These are phyloP conservation scores for Bombus sylvicola DNA, from an alignment of 1,140 invertebrate species.

Conservation along the genomic window DNA sequence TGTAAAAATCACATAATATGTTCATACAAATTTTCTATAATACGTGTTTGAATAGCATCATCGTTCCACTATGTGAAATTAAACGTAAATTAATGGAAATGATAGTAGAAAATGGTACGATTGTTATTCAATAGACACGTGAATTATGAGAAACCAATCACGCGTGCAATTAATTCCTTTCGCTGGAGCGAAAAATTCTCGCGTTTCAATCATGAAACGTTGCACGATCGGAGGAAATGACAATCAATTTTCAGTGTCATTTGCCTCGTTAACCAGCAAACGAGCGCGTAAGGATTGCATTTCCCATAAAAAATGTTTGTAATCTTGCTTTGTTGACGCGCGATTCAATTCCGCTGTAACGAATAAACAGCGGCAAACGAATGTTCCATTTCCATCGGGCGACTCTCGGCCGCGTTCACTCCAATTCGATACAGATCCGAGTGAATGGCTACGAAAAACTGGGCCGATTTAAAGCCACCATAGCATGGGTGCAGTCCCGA, in stretches of 20 bases:
- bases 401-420: not conserved
- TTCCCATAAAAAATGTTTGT: constrained; percentile 67
- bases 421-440: constrained; percentile 44
- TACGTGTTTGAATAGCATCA: too few species aligned
- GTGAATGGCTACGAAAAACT: constrained; percentile 63
- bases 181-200: not conserved
- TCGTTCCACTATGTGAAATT: not conserved
- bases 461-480: constrained; percentile 50
- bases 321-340: constrained; percentile 72
- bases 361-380: constrained; percentile 66
- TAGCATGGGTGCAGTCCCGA: not conserved
- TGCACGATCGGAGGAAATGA: constrained; percentile 17
- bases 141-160: not conserved
- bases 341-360: constrained; percentile 76
- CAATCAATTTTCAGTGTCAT: constrained; percentile 57
- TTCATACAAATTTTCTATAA: too few species aligned
- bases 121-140: not conserved
- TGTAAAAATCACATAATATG: too few species aligned
- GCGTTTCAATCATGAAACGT: not conserved
- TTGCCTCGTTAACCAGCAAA: constrained; percentile 42
- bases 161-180: constrained; percentile 4
- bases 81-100: not conserved
- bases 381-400: constrained; percentile 20
- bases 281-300: constrained; percentile 33
- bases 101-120: too few species aligned